Base-by-base conservation (phyloP, 2,113 vertebrate species). In the Cyanoramphus novaezelandiae region DNA sequence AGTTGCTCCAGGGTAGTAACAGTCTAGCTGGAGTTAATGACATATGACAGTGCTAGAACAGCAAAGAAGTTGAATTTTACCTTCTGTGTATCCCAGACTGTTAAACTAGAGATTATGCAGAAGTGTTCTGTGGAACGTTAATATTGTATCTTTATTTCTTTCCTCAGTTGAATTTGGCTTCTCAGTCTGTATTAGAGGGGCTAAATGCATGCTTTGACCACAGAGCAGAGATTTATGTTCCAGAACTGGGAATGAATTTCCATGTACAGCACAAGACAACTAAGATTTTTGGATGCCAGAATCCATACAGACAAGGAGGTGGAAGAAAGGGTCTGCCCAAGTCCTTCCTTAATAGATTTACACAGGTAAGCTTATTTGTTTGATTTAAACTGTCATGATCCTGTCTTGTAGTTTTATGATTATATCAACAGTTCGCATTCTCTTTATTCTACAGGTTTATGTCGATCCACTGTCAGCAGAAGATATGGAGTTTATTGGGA, bases 181-280 rank as follows among this genome's bases (percentile, higher is more conserved):
- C 99, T 78, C 99, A 99, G 97, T 99, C 99, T 4, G 99, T 99
- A 31, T 86, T 99, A 78, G 99, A 99, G 95, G 99, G 99, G n/a
- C 98, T 99, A 52, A 99, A 99, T 0, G 99, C 99, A 8, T 99
- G 99, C 97, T 99, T 99, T 91, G 99, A 99, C 91, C 99, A 99
- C 96, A 98, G 99, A 97, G 99, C 99, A 53, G 99, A 99, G 97
- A 98, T 99, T 96, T 99, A 98, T 82, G 98, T 99, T 82, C 99
- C 99, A 49, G 99, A 99, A 86, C 85, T 99, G 94, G 99, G 99
- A 74, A 98, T 99, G 98, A 99, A 95, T 93, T 99, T 99, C 97
- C 98, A 98, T 9, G 99, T 99, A 35, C 99, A 99, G 75, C 99
- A 99, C 17, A 97, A 99, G 87, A 99, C 96, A 71, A 99, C 99